Evolutionary conservation across 2,797 vertebrate species (phyloP), one percentile per base, ranked within the genome.

Genomic region (Sebastes nivosus): DNA sequence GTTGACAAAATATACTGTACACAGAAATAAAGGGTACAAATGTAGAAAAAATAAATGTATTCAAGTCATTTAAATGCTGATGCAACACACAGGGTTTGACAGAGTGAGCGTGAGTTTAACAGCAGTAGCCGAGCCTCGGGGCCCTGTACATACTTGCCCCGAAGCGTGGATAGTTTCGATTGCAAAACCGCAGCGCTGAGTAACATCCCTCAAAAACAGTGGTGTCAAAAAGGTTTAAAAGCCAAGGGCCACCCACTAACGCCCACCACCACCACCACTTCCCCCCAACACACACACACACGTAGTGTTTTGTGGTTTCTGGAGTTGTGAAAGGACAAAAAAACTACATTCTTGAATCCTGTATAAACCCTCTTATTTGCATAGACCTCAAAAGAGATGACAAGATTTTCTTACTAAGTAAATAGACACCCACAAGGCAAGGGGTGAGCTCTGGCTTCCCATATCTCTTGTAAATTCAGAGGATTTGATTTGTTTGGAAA

Each of bases 121-220:
- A 93, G 93, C 94, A 94, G 94, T 86, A 92, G 93, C 90, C 11
- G 30, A 82, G 77, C 84, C 85, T 84, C 6, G 3, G 92, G 95
- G 94, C 94, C 90, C 89, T 94, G 97, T 93, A 95, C 96, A 96
- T 97, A 97, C 97, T 96, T 97, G 96, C 96, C 97, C 92, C 92
- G 89, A 92, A 96, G 97, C 96, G 84, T 93, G 94, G 78, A 96
- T 87, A 95, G 97, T 98, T 98, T 97, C 96, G 96, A 97, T 97
- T 97, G 97, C 97, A 97, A 97, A 97, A 97, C 95, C 96, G 87
- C 95, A 94, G 90, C 76, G 85, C 72, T 90, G 82, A 91, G 82
- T 81, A 91, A 88, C 72, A 83, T 84, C 83, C 20, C 70, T 81
- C 18, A 59, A 42, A 77, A 64, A 27, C 38, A 60, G 32, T 4